Conservation (phyloP, 2,888 invertebrate species). For the Drosophila stalkeri region DNA sequence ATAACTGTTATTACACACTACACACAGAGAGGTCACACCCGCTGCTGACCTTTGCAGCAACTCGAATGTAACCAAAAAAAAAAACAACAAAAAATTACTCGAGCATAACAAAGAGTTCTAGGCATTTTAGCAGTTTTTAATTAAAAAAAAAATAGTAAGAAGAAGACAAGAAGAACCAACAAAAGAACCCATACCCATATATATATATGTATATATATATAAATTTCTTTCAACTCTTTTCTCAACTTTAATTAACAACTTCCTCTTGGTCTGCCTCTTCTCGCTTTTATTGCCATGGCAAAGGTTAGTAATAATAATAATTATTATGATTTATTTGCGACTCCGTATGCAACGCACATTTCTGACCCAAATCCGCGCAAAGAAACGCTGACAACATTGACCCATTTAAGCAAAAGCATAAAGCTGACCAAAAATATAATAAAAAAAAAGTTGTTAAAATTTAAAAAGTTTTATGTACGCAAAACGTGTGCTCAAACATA, state of each 20-base stretch:
- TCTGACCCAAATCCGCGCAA: conserved; percentile 70
- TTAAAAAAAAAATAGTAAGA: conserved; percentile 32
- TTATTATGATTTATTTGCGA: conserved; percentile 54
- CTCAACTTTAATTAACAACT: conserved; percentile 71
- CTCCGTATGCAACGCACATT: conserved; percentile 65
- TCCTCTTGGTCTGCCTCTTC: conserved; percentile 51
- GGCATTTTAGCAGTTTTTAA: conserved; percentile 49
- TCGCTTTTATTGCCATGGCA: conserved; percentile 55
- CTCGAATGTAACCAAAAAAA: conserved; percentile 57
- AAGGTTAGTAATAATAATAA: conserved; percentile 55
- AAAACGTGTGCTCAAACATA: conserved; percentile 33
- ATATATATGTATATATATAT: conserved; percentile 13
- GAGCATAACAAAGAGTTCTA: conserved; percentile 57
- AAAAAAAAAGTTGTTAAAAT: background rate
- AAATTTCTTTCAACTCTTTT: conserved; percentile 38
- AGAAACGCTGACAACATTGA: conserved; percentile 59
- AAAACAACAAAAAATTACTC: conserved; percentile 66
- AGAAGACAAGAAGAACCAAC: conserved; percentile 39
- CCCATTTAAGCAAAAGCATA: conserved; percentile 58
- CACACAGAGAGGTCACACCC: conserved; percentile 34
- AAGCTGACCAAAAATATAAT: conserved; percentile 16
- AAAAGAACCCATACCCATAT: conserved; percentile 11
- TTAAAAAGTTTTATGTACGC: conserved; percentile 8
- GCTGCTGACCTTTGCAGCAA: conserved; percentile 46
- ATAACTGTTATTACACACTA: background rate